Percentiles rank a stretch among this genome's conserved stretches.
Conservation (phyloP, 2,797 vertebrate genomes). For the Momotus momota region DNA sequence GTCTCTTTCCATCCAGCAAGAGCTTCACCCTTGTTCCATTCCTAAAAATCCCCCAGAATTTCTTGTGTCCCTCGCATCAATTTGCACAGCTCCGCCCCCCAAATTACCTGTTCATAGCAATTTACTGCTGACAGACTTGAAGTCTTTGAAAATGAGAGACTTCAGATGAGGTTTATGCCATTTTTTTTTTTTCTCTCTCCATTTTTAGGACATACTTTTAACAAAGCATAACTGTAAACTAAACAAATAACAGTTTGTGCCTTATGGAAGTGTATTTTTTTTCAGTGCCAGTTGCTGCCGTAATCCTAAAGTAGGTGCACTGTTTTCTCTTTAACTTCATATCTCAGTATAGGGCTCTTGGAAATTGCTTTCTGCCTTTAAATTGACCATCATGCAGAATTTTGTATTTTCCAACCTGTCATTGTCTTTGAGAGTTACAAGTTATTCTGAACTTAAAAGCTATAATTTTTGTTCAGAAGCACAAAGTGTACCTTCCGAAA, state of each 20-base stretch:
- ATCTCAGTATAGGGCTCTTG: not conserved
- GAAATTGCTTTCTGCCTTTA: not conserved
- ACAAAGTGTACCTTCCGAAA: not conserved
- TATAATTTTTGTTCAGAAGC: not conserved
- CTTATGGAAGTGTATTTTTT: not conserved
- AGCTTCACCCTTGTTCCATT: not conserved
- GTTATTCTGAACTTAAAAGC: not conserved
- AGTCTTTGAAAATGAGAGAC: not conserved
- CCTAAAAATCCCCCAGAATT: not conserved
- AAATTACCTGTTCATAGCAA: not conserved
- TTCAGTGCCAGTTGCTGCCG: not conserved
- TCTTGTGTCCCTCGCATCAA: not conserved
- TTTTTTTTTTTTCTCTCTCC: not conserved
- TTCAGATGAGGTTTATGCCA: not conserved
- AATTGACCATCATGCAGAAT: not conserved
- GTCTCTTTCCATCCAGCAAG: not conserved
- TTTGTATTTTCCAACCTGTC: not conserved
- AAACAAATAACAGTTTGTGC: constrained; percentile 12
- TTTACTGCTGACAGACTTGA: not conserved
- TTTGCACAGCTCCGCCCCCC: not conserved
- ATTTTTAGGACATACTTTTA: not conserved
- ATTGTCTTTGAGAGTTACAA: not conserved
- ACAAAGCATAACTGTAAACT: not conserved
- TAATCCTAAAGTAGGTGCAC: not conserved
- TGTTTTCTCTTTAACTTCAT: not conserved